These are phyloP conservation scores for Ooceraea biroi DNA, from an alignment of 1,140 invertebrate genomes.

Conservation along the genomic window DNA sequence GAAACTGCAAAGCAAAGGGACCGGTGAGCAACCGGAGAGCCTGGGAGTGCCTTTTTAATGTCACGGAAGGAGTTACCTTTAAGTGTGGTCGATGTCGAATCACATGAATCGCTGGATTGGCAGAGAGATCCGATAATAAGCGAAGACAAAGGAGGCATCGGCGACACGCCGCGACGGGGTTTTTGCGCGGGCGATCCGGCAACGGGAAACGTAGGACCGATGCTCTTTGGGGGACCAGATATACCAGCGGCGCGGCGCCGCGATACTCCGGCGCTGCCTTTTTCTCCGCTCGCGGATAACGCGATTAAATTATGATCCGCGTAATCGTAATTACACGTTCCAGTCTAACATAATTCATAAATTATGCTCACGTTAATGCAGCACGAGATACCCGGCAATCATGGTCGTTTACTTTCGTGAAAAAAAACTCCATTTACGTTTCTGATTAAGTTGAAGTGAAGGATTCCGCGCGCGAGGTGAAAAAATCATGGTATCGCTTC, in stretches of 20 bases:
- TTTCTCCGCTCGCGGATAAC: background rate
- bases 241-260: too few relatives aligned
- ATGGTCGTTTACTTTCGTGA: background rate
- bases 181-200: slow-evolving; percentile 1
- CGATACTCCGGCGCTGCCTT: background rate
- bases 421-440: slow-evolving; percentile 29
- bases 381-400: slow-evolving; percentile 5
- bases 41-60: slow-evolving; percentile 76
- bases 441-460: slow-evolving; percentile 2
- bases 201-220: slow-evolving; percentile 21
- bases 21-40: slow-evolving; percentile 64
- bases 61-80: slow-evolving; percentile 75
- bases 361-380: background rate
- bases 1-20: slow-evolving; percentile 73
- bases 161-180: slow-evolving; percentile 47
- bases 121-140: slow-evolving; percentile 63
- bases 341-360: slow-evolving; percentile 47
- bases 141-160: slow-evolving; percentile 51
- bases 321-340: slow-evolving; percentile 54
- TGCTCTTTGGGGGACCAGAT: background rate
- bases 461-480: background rate
- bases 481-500: background rate
- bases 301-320: slow-evolving; percentile 29
- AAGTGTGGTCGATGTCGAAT: slow-evolving; percentile 72
- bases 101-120: slow-evolving; percentile 72